Evolutionary conservation across 2,113 vertebrate genomes (phyloP).

Genomic region (Scomber scombrus): DNA sequence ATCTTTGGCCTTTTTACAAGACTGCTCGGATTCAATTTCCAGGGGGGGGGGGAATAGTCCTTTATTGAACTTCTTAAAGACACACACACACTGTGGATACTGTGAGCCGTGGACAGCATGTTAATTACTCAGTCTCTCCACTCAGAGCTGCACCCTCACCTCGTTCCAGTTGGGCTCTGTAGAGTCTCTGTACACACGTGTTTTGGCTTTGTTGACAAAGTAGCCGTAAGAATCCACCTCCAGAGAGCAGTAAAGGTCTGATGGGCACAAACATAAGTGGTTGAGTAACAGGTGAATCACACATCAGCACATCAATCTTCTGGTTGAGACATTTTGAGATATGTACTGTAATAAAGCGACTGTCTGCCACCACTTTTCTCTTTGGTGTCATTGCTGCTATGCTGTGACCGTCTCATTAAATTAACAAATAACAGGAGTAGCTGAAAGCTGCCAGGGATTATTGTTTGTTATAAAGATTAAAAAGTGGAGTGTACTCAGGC

Average conservation of each 20-base stretch:
- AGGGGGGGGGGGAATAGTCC: too few relatives aligned
- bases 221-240: constrained; percentile 98
- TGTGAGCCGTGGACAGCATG: neutral
- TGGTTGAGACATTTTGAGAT: constrained; percentile 16
- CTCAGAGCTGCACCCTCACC: constrained; percentile 80
- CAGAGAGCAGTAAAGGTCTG: constrained; percentile 94
- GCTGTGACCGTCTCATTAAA: neutral
- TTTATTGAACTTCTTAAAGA: neutral
- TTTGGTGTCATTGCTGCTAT: neutral
- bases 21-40: neutral
- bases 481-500: neutral
- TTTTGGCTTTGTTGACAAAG: constrained; percentile 98
- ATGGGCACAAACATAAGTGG: neutral
- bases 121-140: neutral
- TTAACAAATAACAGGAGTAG: neutral
- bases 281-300: neutral
- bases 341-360: neutral
- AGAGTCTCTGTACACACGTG: constrained; percentile 93
- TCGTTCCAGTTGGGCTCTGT: constrained; percentile 96
- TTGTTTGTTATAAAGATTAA: constrained; percentile 7
- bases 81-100: neutral
- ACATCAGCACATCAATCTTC: neutral
- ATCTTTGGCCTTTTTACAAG: neutral
- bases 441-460: neutral
- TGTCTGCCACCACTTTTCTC: neutral